Evolutionary conservation across 2,797 vertebrate genomes (phyloP).

Genomic region (Ciconia nigra): DNA sequence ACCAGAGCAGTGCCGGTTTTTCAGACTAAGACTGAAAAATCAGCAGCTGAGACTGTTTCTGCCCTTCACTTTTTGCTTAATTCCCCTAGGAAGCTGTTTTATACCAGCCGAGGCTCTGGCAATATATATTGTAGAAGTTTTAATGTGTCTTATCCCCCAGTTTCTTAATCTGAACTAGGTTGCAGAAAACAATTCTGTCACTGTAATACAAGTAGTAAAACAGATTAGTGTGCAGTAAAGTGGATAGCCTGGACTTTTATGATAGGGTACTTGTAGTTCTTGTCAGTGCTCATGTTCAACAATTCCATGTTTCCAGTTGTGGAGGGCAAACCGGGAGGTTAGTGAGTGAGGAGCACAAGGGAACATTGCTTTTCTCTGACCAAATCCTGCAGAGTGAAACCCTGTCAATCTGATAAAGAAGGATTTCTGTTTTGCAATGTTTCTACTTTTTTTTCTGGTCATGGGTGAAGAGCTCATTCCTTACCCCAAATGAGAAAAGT

Average conservation of each 20-base stretch:
- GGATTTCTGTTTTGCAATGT: background rate
- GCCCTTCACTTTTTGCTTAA: background rate
- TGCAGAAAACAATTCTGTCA: constrained; percentile 54
- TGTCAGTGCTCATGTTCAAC: background rate
- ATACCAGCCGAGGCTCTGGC: background rate
- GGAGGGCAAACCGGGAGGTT: background rate
- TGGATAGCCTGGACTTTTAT: constrained; percentile 28
- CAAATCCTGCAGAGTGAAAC: background rate
- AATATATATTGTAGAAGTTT: constrained; percentile 37
- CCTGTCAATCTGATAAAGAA: background rate
- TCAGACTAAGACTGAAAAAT: constrained; percentile 1
- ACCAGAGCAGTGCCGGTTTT: background rate
- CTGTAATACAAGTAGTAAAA: constrained; percentile 46
- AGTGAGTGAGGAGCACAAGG: background rate
- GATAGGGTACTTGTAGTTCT: background rate
- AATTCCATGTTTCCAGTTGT: background rate
- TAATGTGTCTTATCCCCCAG: constrained; percentile 27
- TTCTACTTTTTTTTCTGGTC: background rate
- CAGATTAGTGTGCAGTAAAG: constrained; percentile 57
- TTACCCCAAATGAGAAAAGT: background rate
- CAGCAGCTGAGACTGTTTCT: background rate
- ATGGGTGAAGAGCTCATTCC: background rate
- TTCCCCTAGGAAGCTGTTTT: constrained; percentile 27
- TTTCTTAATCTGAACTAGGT: constrained; percentile 52
- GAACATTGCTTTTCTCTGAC: background rate